Evolutionary conservation across 2,888 invertebrate species (phyloP).

Genomic region (Stramonita haemastoma): DNA sequence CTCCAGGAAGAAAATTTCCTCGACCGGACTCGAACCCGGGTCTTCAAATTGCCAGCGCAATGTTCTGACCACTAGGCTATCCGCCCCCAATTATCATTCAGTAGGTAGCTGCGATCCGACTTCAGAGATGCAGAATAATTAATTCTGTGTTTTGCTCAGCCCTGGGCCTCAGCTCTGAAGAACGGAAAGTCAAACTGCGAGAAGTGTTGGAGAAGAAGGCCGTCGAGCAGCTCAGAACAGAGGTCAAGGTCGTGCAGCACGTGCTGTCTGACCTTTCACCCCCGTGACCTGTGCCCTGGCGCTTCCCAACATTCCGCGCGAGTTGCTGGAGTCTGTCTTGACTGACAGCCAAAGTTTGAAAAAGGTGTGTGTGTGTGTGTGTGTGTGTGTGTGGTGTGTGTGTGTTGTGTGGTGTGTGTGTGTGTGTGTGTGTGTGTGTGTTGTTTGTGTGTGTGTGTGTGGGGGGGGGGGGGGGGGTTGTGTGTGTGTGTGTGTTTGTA

Average conservation of each 20-base stretch:
- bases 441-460: no score
- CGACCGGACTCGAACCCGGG: no score
- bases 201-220: neutral
- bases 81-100: no score
- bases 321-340: neutral
- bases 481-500: no score
- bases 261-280: slow-evolving; percentile 32
- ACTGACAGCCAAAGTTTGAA: neutral
- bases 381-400: no score
- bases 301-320: neutral
- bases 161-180: neutral
- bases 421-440: no score
- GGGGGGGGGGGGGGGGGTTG: no score
- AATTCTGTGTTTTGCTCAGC: neutral
- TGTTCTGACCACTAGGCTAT: no score
- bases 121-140: no score
- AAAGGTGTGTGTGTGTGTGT: neutral
- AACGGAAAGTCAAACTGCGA: neutral
- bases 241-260: neutral
- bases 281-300: slow-evolving; percentile 16
- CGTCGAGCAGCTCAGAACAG: neutral
- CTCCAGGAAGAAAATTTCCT: no score
- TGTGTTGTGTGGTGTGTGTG: no score
- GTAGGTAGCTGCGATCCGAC: no score
- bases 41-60: neutral